A percentile compares a stretch with the other conserved stretches of the same genome.
phyloP scores from a whole-genome alignment of 2,113 vertebrate species.

The Toxostoma redivivum region DNA sequence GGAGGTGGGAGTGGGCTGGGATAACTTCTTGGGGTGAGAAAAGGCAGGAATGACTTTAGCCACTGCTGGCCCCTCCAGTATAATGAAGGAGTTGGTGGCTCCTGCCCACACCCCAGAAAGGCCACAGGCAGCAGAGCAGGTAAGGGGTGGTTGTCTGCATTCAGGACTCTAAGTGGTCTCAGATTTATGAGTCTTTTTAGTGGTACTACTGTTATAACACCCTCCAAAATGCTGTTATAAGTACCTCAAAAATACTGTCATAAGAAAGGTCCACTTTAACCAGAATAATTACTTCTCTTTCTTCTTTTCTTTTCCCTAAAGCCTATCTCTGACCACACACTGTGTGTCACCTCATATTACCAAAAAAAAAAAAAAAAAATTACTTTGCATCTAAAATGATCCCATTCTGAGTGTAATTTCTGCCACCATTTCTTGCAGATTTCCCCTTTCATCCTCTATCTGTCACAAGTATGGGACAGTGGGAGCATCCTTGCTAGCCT shows the following conservation, averaged over 20 bases:
- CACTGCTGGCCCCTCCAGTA: not conserved
- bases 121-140: not conserved
- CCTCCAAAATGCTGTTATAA: too few species aligned
- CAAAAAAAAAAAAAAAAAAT: not conserved
- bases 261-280: not conserved
- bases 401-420: not conserved
- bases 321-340: not conserved
- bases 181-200: not conserved
- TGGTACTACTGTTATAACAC: not conserved
- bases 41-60: not conserved
- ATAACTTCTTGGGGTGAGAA: not conserved
- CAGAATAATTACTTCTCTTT: not conserved
- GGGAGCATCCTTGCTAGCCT: not conserved
- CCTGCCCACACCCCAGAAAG: not conserved
- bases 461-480: not conserved
- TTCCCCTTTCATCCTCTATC: not conserved
- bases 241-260: not conserved
- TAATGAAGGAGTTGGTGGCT: not conserved
- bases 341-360: not conserved
- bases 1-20: not conserved
- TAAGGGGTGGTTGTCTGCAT: fast-evolving
- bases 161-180: not conserved
- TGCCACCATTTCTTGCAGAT: not conserved
- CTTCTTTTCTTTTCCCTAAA: not conserved
- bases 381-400: fast-evolving